phyloP scores from a whole-genome alignment of 2,888 invertebrate genomes.

The Macaria notata region DNA sequence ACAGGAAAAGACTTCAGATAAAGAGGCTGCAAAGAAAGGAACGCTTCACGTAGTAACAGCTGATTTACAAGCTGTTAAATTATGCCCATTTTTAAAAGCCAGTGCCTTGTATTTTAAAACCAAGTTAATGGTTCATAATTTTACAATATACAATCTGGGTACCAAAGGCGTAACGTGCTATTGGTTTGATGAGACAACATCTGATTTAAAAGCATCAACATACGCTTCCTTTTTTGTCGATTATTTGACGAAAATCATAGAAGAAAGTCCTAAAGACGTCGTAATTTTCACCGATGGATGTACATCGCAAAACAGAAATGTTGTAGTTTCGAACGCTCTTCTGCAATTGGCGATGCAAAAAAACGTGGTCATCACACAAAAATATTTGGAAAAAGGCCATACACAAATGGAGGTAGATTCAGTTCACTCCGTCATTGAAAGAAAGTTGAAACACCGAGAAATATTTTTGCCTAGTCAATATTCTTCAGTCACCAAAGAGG shows the following conservation, averaged over 20 bases:
- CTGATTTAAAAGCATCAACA: not conserved
- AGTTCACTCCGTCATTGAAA: constrained; percentile 50
- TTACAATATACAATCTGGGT: not conserved
- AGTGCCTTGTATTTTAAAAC: not conserved
- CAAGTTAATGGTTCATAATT: not conserved
- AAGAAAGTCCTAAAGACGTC: not conserved
- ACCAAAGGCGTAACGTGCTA: not conserved
- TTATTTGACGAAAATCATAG: not conserved
- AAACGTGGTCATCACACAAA: constrained; percentile 33
- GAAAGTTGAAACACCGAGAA: constrained; percentile 39
- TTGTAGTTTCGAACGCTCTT: not conserved
- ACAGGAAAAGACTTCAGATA: too few species aligned
- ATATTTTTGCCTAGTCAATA: constrained; percentile 22
- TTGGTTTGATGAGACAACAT: not conserved
- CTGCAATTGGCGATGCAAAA: not conserved
- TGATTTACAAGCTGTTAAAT: not conserved
- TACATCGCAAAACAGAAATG: constrained; percentile 1
- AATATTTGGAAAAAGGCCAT: constrained; percentile 39
- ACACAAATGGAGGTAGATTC: constrained; percentile 38
- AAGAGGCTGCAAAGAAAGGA: too few species aligned
- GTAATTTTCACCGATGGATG: not conserved
- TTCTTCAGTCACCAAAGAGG: constrained; percentile 5
- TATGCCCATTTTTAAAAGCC: not conserved
- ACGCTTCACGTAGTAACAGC: not conserved
- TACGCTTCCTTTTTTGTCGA: not conserved